phyloP scores from a whole-genome alignment of 2,888 invertebrate species.

The Drosophila paramelanica region DNA sequence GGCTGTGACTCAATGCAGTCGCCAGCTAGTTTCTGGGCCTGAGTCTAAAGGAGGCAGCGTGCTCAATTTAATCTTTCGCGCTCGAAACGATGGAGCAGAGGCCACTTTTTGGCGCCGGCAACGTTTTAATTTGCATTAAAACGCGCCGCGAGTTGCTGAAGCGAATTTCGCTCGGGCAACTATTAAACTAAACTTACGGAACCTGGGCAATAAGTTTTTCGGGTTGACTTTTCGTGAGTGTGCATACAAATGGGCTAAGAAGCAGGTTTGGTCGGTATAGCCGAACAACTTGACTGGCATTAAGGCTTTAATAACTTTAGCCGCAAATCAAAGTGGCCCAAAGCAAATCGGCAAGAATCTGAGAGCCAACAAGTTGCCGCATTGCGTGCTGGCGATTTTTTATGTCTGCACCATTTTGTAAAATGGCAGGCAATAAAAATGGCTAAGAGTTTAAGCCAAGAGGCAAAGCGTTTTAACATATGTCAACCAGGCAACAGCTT shows the following conservation, averaged over 20 bases:
- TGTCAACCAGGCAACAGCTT: slow-evolving; percentile 41
- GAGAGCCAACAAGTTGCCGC: slow-evolving; percentile 57
- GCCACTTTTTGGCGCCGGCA: slow-evolving; percentile 65
- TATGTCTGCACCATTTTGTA: slow-evolving; percentile 56
- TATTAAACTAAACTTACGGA: slow-evolving; percentile 74
- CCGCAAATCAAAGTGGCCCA: slow-evolving; percentile 48
- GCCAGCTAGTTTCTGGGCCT: slow-evolving; percentile 4
- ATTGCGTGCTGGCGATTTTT: slow-evolving; percentile 61
- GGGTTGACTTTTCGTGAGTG: slow-evolving; percentile 53
- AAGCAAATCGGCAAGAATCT: slow-evolving; percentile 19
- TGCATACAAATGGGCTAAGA: slow-evolving; percentile 70
- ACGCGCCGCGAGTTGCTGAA: slow-evolving; percentile 48
- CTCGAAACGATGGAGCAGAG: slow-evolving; percentile 37
- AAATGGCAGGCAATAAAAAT: slow-evolving; percentile 56
- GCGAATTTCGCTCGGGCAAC: slow-evolving; percentile 50
- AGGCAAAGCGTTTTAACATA: slow-evolving; percentile 35
- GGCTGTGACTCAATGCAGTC: slow-evolving; percentile 30
- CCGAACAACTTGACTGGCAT: slow-evolving; percentile 13
- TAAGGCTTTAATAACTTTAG: slow-evolving; percentile 44
- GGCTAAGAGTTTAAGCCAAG: slow-evolving; percentile 28
- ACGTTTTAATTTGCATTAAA: slow-evolving; percentile 79
- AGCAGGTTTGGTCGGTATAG: not conserved
- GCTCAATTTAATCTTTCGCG: slow-evolving; percentile 66
- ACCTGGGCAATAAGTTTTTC: slow-evolving; percentile 60
- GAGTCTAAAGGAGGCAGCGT: slow-evolving; percentile 2